Conservation (phyloP, 2,888 invertebrate species). For the Piscicola geometra region DNA sequence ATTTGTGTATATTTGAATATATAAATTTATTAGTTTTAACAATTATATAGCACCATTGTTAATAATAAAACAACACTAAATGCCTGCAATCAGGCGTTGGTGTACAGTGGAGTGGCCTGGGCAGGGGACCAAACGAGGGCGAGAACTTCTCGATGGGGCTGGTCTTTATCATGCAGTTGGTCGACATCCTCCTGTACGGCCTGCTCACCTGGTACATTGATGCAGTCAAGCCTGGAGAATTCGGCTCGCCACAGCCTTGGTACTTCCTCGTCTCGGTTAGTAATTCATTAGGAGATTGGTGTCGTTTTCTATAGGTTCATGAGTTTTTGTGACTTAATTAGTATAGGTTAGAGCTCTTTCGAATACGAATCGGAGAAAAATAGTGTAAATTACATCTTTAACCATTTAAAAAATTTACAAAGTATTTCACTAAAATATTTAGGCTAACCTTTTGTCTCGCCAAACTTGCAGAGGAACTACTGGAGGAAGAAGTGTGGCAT, state of each 20-base stretch:
- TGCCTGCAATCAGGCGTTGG: conserved; percentile 43
- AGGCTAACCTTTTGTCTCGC: too few relatives aligned
- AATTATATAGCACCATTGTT: too few relatives aligned
- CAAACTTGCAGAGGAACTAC: background rate
- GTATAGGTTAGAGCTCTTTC: too few relatives aligned
- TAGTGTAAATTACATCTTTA: too few relatives aligned
- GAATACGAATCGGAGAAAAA: too few relatives aligned
- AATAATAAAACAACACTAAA: too few relatives aligned
- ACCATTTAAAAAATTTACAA: too few relatives aligned
- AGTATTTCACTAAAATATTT: too few relatives aligned
- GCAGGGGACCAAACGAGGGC: conserved; percentile 47
- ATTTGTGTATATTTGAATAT: background rate
- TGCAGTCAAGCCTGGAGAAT: conserved; percentile 32
- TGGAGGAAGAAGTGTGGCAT: conserved; percentile 23
- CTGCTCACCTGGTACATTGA: conserved; percentile 34
- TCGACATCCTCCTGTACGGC: conserved; percentile 19
- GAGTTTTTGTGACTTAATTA: too few relatives aligned
- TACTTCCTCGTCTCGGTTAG: conserved; percentile 33
- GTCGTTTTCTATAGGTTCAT: too few relatives aligned
- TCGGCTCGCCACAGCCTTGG: conserved; percentile 32
- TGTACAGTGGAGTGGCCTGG: conserved; percentile 45
- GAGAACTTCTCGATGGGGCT: conserved; percentile 49
- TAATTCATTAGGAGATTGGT: too few relatives aligned
- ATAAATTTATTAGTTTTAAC: conserved; percentile 7
- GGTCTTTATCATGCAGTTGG: conserved; percentile 44